Evolutionary conservation across 2,797 vertebrate species (phyloP).

Genomic region (Columba guinea): DNA sequence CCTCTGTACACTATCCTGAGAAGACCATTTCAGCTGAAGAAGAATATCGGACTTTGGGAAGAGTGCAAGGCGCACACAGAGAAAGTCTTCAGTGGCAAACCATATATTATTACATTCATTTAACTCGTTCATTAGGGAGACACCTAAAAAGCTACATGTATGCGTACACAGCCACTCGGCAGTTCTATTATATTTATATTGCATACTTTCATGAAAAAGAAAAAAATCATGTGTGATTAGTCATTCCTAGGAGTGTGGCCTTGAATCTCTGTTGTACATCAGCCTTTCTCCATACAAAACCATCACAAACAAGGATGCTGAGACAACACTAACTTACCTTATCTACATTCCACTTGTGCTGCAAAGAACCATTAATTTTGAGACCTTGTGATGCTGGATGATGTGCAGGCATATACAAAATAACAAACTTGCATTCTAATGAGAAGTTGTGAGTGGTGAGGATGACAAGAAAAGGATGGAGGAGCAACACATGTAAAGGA

Average conservation of each 20-base stretch:
- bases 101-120: background rate
- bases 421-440: background rate
- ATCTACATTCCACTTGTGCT: background rate
- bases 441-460: background rate
- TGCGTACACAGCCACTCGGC: accelerated
- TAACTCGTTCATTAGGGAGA: background rate
- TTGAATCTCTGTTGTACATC: background rate
- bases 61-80: background rate
- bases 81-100: background rate
- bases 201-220: background rate
- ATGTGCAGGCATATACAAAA: background rate
- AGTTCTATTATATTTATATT: background rate
- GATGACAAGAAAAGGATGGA: background rate
- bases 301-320: background rate
- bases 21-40: background rate
- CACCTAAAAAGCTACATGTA: background rate
- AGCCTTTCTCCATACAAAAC: background rate
- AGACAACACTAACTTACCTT: background rate
- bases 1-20: background rate
- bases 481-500: background rate
- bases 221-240: background rate
- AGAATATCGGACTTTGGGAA: background rate
- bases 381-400: background rate
- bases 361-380: background rate
- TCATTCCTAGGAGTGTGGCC: background rate